phyloP scores from a whole-genome alignment of 2,113 vertebrate species.

The Cervus canadensis region DNA sequence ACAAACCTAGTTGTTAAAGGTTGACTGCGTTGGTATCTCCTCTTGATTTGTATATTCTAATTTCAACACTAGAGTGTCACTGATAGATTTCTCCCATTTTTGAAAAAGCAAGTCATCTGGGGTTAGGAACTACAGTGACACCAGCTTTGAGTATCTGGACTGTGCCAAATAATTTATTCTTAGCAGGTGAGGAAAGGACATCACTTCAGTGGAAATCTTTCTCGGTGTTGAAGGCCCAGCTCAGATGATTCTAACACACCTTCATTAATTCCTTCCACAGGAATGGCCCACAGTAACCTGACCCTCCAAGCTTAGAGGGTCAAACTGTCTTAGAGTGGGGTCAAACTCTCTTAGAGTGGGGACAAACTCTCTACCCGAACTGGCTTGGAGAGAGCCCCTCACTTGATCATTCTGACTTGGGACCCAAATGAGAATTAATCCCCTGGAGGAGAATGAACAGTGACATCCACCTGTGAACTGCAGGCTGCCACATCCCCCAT shows the following conservation, averaged over 20 bases:
- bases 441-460: not conserved
- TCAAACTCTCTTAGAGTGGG: too few species aligned
- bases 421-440: not conserved
- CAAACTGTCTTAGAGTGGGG: too few species aligned
- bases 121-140: not conserved
- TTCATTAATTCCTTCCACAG: not conserved
- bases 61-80: not conserved
- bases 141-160: not conserved
- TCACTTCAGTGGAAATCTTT: not conserved
- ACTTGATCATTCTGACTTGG: not conserved
- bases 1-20: not conserved
- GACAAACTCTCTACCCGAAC: too few species aligned
- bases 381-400: not conserved
- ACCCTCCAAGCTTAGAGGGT: not conserved
- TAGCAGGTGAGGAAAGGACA: not conserved
- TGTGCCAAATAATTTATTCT: not conserved
- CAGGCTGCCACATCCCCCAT: not conserved
- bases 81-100: not conserved
- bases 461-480: not conserved
- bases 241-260: not conserved
- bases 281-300: not conserved
- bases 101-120: too few species aligned
- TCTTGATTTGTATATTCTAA: not conserved
- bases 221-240: not conserved
- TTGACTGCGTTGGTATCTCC: not conserved